Evolutionary conservation across 2,113 vertebrate species (phyloP), one percentile per base, ranked within the genome.

Genomic region (Labeo catla): DNA sequence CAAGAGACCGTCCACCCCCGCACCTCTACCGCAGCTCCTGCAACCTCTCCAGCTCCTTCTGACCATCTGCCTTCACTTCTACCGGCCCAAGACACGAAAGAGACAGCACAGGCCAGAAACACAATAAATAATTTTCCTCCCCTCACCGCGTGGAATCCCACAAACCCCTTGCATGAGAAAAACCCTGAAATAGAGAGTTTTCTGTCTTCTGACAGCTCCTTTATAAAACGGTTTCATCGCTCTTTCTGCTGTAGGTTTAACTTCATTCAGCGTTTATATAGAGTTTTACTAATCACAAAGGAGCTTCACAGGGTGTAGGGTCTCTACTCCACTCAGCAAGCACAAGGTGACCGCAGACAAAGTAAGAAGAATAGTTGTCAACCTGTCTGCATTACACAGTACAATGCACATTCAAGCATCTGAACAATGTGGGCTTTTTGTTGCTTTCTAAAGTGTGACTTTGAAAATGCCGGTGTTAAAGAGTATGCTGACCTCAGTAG

Each of bases 11-110:
- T 91, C 88, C 91, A 87, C 92, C 93, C 93, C 88, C 89, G 61
- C 89, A 90, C 90, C 92, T 92, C 90, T 86, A 88, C 89, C 88
- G 77, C 47, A 59, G 72, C 91, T 93, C 91, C 92, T 91, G 91
- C 87, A 92, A 90, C 90, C 91, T 81, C 87, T 85, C 89, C 88
- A 82, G 90, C 91, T 93, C 93, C 91, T 91, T 88, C 89, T 90
- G 88, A 93, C 95, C 95, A 94, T 94, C 93, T 94, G 94, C 90
- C 93, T 87, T 78, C 34, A 85, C 90, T 89, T 90, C 19, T 83
- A 84, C 89, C 92, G 89, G 89, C 91, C 93, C 61, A 84, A 91
- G 89, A 93, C 93, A 91, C 89, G 86, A 91, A 92, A 90, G 89
- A 89, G 85, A 70, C 45, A 76, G 45, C 76, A 80, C 57, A 86